Conservation (phyloP, 2,113 vertebrate species). For the Erythrocercus mccallii region DNA sequence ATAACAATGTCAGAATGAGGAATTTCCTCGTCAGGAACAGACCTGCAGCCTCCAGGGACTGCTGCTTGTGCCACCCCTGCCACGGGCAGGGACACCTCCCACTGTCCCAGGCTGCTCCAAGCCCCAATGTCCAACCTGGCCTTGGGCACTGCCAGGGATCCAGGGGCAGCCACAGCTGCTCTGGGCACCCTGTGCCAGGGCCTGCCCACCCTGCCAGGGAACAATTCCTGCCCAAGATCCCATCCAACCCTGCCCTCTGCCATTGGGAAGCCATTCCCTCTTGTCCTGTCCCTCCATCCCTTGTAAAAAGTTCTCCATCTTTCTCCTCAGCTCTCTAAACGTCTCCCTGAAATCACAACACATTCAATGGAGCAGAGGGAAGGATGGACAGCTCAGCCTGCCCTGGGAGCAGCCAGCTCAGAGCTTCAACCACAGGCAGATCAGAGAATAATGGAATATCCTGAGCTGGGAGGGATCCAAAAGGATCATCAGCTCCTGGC, state of each 20-base stretch:
- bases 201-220: neutral
- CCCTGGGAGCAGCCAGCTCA: neutral
- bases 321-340: neutral
- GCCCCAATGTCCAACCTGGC: rapidly evolving
- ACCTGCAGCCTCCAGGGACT: neutral
- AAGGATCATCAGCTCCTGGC: rapidly evolving
- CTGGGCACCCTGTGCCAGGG: neutral
- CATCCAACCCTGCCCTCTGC: neutral
- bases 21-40: neutral
- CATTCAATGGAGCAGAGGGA: neutral
- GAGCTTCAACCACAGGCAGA: rapidly evolving
- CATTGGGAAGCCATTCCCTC: neutral
- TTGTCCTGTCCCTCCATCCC: rapidly evolving
- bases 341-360: neutral
- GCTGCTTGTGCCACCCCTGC: neutral
- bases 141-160: neutral
- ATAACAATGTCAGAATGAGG: neutral
- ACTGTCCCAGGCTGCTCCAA: neutral
- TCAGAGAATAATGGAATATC: neutral
- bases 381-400: neutral
- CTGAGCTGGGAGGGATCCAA: neutral
- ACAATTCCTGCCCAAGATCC: neutral
- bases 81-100: neutral
- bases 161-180: neutral
- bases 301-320: neutral